Evolutionary conservation across 2,797 vertebrate genomes (phyloP), one percentile per base, ranked within the genome.

Genomic region (Paedocypris micromegethes): DNA sequence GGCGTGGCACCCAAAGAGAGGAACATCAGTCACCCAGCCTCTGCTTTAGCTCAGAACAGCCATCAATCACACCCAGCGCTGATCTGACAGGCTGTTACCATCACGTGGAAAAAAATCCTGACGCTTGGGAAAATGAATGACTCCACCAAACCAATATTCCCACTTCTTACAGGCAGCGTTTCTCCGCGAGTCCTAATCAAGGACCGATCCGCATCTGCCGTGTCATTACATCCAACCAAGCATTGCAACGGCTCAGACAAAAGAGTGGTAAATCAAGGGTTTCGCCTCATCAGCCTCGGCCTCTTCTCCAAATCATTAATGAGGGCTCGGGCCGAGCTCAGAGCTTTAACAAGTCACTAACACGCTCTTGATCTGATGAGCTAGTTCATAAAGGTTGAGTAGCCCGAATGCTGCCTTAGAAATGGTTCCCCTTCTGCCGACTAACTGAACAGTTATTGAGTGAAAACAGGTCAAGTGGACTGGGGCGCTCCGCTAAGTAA

Each of bases 401-500:
- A 40, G 38, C 58, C 2, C 5, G 47, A 58, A 68, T 4, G 50
- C 39, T 47, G 6, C 60, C 9, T 48, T 56, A 67, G 51, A 77
- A 62, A 39, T 45, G 9, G 42, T 7, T 44, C 51, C 58, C 68
- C 51, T 58, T 66, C 72, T 72, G 59, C n/a, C 50, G 57, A 45
- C 58, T 66, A 78, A 79, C 79, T 75, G 77, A 76, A 73, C 69
- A 67, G 66, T 71, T 70, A 73, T 78, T 75, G 68, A 81, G 56
- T 73, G 72, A 74, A 72, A 74, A 69, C 72, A 68, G 79, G 78
- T 81, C 78, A 78, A 81, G 78, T 77, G 78, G 74, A 73, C 62
- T 57, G 67, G 51, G 77, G 74, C 74, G 73, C 70, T 75, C 62
- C 38, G 66, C 79, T 73, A 72, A 73, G 73, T 68, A 62, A 55